Evolutionary conservation across 2,888 invertebrate species (phyloP).

Genomic region (Rhamnusium bicolor): DNA sequence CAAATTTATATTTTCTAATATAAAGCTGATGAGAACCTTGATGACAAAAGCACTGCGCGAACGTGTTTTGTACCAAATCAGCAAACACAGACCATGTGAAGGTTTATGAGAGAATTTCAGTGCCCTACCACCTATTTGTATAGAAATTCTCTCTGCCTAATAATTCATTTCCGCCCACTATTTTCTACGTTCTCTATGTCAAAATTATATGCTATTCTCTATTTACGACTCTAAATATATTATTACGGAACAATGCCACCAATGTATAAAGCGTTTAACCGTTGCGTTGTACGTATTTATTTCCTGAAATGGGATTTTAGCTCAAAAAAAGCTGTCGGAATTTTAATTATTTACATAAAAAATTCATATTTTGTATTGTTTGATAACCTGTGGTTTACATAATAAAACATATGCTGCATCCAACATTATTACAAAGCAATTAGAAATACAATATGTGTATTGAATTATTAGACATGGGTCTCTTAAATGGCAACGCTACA

Average conservation of each 20-base stretch:
- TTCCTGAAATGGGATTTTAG: not conserved
- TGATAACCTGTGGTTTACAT: too few species aligned
- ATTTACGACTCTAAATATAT: not conserved
- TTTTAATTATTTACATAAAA: not conserved
- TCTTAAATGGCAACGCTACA: too few species aligned
- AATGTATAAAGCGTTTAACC: constrained; percentile 1
- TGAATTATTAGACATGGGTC: too few species aligned
- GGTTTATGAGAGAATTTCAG: constrained; percentile 15
- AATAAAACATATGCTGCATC: too few species aligned
- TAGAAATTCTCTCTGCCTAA: constrained; percentile 12
- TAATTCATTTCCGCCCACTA: constrained; percentile 24
- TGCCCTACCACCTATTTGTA: constrained; percentile 21
- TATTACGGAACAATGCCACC: not conserved
- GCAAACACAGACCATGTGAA: not conserved
- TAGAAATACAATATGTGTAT: too few species aligned
- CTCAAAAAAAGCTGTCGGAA: not conserved
- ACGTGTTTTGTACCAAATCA: not conserved
- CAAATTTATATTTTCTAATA: constrained; percentile 7
- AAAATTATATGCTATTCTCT: constrained; percentile 5
- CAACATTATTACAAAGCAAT: too few species aligned
- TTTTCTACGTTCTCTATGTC: constrained; percentile 1
- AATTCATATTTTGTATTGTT: too few species aligned
- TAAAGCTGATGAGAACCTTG: not conserved
- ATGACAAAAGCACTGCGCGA: not conserved
- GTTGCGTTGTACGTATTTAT: constrained; percentile 8